Evolutionary conservation across 2,113 vertebrate species (phyloP).

Genomic region (Laticauda laticaudata): DNA sequence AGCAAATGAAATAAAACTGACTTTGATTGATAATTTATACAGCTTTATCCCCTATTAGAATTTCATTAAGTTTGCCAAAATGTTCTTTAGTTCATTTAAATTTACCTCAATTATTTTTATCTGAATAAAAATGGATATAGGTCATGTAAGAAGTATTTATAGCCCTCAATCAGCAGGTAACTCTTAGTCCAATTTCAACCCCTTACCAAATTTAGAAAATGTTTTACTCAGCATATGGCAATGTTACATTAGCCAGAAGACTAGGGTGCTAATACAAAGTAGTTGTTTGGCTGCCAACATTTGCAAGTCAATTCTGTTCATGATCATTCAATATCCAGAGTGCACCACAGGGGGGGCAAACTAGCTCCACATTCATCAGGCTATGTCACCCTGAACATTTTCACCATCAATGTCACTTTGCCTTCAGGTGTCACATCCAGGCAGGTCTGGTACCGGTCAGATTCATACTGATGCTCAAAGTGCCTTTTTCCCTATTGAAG

Average conservation of each 20-base stretch:
- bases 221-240: too few relatives aligned
- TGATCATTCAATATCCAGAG: too few relatives aligned
- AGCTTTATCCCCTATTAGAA: neutral
- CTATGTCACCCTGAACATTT: neutral
- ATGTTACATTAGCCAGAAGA: too few relatives aligned
- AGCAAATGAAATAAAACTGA: neutral
- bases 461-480: neutral
- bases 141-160: neutral
- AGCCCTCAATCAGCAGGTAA: neutral
- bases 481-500: neutral
- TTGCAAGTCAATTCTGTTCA: too few relatives aligned
- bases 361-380: neutral
- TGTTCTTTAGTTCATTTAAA: neutral
- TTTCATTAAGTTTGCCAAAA: neutral
- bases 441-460: neutral
- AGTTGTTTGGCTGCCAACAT: too few relatives aligned
- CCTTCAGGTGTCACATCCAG: neutral
- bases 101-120: neutral
- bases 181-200: neutral
- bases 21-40: neutral
- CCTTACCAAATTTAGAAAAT: neutral
- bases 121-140: neutral
- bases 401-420: neutral
- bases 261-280: too few relatives aligned
- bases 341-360: neutral